phyloP scores from a whole-genome alignment of 2,113 vertebrate species.

The Vidua chalybeata region DNA sequence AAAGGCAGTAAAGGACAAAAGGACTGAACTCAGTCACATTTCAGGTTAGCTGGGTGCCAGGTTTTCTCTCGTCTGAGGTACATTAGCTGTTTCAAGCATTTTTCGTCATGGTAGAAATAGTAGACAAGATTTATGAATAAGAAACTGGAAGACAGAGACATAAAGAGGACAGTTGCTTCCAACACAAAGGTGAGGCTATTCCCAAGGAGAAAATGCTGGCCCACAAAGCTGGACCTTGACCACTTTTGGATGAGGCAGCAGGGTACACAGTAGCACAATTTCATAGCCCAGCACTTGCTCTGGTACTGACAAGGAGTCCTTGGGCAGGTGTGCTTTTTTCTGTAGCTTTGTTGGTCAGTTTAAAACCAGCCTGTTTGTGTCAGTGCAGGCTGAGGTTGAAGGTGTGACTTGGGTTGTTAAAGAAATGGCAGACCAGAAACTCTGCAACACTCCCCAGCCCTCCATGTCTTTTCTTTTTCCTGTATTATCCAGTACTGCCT shows the following conservation, averaged over 20 bases:
- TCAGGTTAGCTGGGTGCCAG: neutral
- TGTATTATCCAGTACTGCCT: neutral
- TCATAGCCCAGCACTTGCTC: neutral
- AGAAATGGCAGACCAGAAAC: neutral
- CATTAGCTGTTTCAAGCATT: neutral
- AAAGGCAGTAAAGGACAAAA: neutral
- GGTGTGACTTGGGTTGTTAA: neutral
- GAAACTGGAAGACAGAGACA: neutral
- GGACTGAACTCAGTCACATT: neutral
- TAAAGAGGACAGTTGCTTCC: neutral
- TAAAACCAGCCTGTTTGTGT: neutral
- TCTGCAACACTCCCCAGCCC: fast-evolving
- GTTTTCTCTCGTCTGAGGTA: neutral
- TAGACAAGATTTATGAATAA: neutral
- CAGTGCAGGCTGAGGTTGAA: neutral
- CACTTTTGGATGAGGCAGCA: neutral
- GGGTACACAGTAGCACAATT: neutral
- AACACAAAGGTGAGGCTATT: neutral
- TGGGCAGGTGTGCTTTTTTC: neutral
- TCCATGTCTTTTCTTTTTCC: neutral
- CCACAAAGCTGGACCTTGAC: neutral
- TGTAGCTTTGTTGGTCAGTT: neutral
- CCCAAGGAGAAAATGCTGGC: neutral
- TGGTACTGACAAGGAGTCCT: neutral
- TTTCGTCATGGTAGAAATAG: neutral